Evolutionary conservation across 2,888 invertebrate genomes (phyloP), one percentile per base, ranked within the genome.

Genomic region (Hipparchia semele): DNA sequence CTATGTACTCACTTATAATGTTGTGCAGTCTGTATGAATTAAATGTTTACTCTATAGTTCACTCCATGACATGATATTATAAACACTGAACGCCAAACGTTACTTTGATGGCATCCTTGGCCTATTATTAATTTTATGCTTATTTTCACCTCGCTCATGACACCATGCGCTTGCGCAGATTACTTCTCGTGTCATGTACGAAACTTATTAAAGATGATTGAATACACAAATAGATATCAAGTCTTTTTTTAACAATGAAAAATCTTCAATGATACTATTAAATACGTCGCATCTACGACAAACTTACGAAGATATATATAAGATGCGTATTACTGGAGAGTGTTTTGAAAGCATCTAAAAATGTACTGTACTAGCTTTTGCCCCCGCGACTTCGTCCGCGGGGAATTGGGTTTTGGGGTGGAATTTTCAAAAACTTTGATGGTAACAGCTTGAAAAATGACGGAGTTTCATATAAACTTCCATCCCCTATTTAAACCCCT

Each of bases 101-200:
- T 81, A 80, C 82, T 83, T 82, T 86, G 82, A 87, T 86, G 82
- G 83, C 84, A 87, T 85, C 89, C 89, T 87, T 88, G 88, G 85
- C 88, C 87, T 84, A 83, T 85, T 87, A 89, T 90, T 88, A 90
- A 89, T 88, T 88, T 89, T 81, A 88, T 88, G 87, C 88, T 86
- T 80, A 87, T 90, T 89, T 87, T 87, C 87, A 86, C 82, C 83
- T 85, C 81, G 83, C 82, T 82, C 81, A 69, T 75, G 71, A 84
- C 60, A 69, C 79, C 79, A 79, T 79, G 84, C 84, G 84, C 80
- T 80, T 79, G 81, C 78, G 80, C 78, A 81, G 81, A 83, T 78
- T 75, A 74, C 71, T 72, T 68, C 73, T 59, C 71, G 67, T 76
- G 73, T 33, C 70, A 60, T 72, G 53, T 23, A 46, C 59, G 33